Percentiles rank a stretch among this genome's conserved stretches.
phyloP scores from a whole-genome alignment of 2,797 vertebrate genomes.

The Simalia tracyae region DNA sequence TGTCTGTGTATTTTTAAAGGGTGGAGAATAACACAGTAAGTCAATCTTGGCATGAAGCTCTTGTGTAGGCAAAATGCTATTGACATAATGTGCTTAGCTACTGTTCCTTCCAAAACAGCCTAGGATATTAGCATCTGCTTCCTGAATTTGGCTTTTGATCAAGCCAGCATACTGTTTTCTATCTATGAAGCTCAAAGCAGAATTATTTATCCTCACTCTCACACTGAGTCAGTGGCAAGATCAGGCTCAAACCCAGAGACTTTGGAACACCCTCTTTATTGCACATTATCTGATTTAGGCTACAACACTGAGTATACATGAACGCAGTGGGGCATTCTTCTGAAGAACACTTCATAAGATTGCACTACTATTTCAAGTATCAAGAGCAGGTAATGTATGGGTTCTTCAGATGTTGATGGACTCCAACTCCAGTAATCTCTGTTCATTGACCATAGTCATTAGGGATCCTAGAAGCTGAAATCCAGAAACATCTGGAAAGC shows the following conservation, averaged over 20 bases:
- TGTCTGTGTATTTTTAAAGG: conserved; percentile 21
- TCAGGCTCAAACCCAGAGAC: not conserved
- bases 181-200: conserved; percentile 39
- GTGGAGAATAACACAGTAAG: not conserved
- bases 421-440: not conserved
- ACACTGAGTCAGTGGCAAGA: not conserved
- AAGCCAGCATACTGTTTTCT: conserved; percentile 48
- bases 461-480: not conserved
- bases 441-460: not conserved
- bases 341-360: not conserved
- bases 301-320: not conserved
- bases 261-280: not conserved
- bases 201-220: conserved; percentile 20
- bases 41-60: conserved; percentile 11
- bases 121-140: conserved; percentile 34
- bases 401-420: not conserved
- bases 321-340: not conserved
- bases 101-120: conserved; percentile 26
- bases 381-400: not conserved
- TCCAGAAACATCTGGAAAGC: not conserved
- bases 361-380: not conserved
- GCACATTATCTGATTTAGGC: not conserved
- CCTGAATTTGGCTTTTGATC: conserved; percentile 38
- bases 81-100: conserved; percentile 18
- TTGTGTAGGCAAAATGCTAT: conserved; percentile 24